Conservation (phyloP, 2,113 vertebrate species). For the Perca schrenkii region DNA sequence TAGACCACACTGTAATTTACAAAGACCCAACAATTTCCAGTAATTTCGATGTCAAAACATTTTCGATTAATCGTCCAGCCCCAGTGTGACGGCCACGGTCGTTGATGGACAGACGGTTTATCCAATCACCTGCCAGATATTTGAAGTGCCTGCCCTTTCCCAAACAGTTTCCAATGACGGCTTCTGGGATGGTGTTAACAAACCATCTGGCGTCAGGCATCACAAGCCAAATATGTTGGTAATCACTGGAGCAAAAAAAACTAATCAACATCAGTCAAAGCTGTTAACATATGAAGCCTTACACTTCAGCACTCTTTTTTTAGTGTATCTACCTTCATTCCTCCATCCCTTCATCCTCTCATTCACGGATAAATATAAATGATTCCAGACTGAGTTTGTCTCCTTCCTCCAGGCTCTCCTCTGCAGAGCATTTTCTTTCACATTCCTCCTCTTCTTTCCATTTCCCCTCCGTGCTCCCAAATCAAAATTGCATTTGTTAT, state of each 20-base stretch:
- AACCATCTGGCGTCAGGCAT: not conserved
- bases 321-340: no score
- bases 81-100: no score
- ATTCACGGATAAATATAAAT: not conserved
- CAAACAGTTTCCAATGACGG: no score
- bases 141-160: no score
- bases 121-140: no score
- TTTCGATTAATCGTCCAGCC: no score
- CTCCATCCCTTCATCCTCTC: not conserved
- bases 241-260: not conserved
- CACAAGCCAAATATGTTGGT: not conserved
- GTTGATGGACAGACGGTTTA: no score
- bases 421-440: not conserved
- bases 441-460: constrained; percentile 12
- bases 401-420: not conserved
- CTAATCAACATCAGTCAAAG: not conserved
- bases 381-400: not conserved
- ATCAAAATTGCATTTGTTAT: constrained; percentile 56
- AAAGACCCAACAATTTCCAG: no score
- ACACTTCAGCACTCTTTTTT: no score
- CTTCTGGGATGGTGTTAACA: no score
- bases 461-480: constrained; percentile 5
- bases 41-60: no score
- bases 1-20: no score
- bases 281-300: not conserved